phyloP scores from a whole-genome alignment of 53 echinoderm and acorn worm genomes.

The Zoroaster sp. region DNA sequence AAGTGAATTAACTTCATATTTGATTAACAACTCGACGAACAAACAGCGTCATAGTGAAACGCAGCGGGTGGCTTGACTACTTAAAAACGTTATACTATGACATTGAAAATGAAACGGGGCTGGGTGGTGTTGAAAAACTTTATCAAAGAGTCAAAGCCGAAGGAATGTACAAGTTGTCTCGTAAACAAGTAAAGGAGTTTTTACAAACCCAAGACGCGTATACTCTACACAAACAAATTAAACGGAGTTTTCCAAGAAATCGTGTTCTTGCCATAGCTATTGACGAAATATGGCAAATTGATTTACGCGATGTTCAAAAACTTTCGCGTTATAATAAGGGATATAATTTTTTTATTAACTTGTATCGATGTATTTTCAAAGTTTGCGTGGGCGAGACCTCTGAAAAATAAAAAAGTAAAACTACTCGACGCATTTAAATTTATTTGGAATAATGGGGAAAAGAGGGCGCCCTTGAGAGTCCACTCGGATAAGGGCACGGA shows the following conservation, averaged over 20 bases:
- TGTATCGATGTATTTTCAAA: no score
- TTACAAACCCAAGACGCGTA: not conserved
- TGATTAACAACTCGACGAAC: not conserved
- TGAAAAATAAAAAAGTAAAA: no score
- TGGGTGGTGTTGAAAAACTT: not conserved
- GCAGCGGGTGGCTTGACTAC: not conserved
- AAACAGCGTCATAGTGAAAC: not conserved
- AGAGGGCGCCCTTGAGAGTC: no score
- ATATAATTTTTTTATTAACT: no score
- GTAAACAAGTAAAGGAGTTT: not conserved
- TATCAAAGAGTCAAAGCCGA: no score
- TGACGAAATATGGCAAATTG: not conserved
- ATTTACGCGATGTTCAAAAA: no score
- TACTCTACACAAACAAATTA: not conserved
- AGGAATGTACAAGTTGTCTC: no score
- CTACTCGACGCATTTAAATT: no score
- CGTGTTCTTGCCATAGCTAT: not conserved
- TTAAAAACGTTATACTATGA: not conserved
- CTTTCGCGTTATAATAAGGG: no score
- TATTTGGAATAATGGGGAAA: no score
- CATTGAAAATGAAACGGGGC: not conserved
- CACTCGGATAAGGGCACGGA: no score
- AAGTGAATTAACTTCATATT: not conserved
- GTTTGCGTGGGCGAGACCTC: no score
- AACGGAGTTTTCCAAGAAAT: not conserved